Conservation (phyloP, 2,888 invertebrate species). For the Drosophila buzzatii region DNA sequence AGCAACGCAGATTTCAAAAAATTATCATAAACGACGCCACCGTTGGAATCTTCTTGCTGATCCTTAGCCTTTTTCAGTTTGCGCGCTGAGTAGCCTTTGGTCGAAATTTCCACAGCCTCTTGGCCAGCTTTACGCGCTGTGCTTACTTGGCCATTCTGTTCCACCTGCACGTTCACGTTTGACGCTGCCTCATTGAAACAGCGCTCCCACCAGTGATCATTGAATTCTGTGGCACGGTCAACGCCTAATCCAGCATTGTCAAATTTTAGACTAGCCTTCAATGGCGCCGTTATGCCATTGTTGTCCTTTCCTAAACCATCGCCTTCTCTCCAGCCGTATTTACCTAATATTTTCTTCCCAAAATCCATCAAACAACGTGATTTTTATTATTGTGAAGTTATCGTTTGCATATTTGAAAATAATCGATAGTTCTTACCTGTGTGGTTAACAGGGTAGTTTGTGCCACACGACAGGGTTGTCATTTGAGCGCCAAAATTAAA, state of each 20-base stretch:
- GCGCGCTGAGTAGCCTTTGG: conserved; percentile 70
- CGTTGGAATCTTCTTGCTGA: conserved; percentile 23
- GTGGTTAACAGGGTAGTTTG: not conserved
- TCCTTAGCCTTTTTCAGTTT: conserved; percentile 69
- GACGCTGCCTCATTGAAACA: conserved; percentile 91
- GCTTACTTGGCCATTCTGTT: conserved; percentile 66
- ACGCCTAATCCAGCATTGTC: conserved; percentile 92
- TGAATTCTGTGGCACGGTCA: conserved; percentile 90
- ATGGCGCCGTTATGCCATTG: conserved; percentile 90
- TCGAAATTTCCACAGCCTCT: conserved; percentile 82
- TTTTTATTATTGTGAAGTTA: conserved; percentile 8
- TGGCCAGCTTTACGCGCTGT: conserved; percentile 71
- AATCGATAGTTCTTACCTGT: conserved; percentile 26
- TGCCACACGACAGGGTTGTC: conserved; percentile 17
- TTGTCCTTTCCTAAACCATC: conserved; percentile 92
- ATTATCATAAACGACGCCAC: conserved; percentile 67
- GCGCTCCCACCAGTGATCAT: conserved; percentile 94
- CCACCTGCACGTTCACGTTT: conserved; percentile 87
- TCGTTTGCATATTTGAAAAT: conserved; percentile 5
- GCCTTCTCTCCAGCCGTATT: conserved; percentile 85
- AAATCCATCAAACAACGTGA: conserved; percentile 78
- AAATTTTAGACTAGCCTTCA: conserved; percentile 93
- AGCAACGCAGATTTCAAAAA: conserved; percentile 81
- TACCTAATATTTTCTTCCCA: conserved; percentile 81
- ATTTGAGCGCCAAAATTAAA: conserved; percentile 1